These are phyloP conservation scores for Schlechtendalia chinensis DNA, from an alignment of 1,140 invertebrate species.

Conservation along the genomic window DNA sequence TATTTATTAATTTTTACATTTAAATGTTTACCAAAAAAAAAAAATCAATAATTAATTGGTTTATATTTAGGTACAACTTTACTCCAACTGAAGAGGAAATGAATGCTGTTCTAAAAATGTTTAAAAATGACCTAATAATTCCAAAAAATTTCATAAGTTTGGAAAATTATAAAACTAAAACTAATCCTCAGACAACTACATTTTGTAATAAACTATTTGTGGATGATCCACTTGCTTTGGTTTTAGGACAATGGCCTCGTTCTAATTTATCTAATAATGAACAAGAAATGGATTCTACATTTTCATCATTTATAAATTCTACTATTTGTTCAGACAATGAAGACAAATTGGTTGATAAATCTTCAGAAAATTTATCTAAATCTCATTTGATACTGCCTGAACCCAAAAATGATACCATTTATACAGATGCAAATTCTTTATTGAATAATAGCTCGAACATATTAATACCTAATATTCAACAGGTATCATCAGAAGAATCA, in stretches of 20 bases:
- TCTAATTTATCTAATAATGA: constrained; percentile 3
- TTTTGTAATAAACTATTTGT: constrained; percentile 80
- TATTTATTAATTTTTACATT: neutral
- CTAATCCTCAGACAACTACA: constrained; percentile 78
- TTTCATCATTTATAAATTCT: constrained; percentile 32
- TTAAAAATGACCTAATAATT: constrained; percentile 62
- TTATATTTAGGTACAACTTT: constrained; percentile 67
- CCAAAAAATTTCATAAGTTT: constrained; percentile 78
- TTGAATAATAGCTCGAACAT: constrained; percentile 5
- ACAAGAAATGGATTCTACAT: neutral
- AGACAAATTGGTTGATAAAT: neutral
- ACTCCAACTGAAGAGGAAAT: constrained; percentile 75
- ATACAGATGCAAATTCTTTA: neutral
- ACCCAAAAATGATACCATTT: constrained; percentile 11
- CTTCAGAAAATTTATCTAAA: neutral
- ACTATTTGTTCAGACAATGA: constrained; percentile 5
- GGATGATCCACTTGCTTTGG: constrained; percentile 67
- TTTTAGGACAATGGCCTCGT: constrained; percentile 17
- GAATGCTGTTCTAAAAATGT: constrained; percentile 66
- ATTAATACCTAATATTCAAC: neutral
- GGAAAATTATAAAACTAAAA: constrained; percentile 64
- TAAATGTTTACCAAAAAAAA: neutral
- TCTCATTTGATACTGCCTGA: constrained; percentile 11
- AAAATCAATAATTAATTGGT: neutral
- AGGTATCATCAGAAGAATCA: neutral